Evolutionary conservation across 2,113 vertebrate genomes (phyloP).

Genomic region (Opisthocomus hoazin): DNA sequence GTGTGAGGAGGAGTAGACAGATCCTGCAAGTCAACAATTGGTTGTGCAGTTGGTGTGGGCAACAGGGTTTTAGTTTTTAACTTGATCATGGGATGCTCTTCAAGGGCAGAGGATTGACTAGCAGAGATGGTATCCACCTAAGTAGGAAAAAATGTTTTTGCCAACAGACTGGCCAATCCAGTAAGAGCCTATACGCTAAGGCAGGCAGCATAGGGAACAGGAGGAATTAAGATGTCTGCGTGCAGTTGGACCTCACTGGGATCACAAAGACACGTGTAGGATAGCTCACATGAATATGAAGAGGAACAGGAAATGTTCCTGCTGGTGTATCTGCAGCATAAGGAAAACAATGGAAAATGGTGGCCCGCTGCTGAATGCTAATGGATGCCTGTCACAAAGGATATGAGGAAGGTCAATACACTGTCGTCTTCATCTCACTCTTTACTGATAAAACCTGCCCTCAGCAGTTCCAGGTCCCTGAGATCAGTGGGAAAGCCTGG

Average conservation of each 20-base stretch:
- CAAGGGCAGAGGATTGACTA: not conserved
- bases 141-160: not conserved
- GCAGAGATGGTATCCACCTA: not conserved
- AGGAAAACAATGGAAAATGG: not conserved
- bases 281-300: fast-evolving
- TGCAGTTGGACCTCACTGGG: not conserved
- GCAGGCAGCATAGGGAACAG: not conserved
- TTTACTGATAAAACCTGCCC: not conserved
- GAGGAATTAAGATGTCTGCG: not conserved
- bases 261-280: not conserved
- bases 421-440: not conserved
- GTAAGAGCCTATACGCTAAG: not conserved
- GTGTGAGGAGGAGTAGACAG: not conserved
- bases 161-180: not conserved
- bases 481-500: not conserved
- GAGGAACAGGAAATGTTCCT: not conserved
- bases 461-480: not conserved
- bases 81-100: fast-evolving
- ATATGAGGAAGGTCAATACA: not conserved
- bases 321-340: not conserved
- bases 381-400: not conserved
- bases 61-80: fast-evolving
- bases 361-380: not conserved
- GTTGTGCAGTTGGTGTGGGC: too few species aligned
- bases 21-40: not conserved